phyloP scores from a whole-genome alignment of 1,140 invertebrate genomes.

The Cydia fagiglandana region DNA sequence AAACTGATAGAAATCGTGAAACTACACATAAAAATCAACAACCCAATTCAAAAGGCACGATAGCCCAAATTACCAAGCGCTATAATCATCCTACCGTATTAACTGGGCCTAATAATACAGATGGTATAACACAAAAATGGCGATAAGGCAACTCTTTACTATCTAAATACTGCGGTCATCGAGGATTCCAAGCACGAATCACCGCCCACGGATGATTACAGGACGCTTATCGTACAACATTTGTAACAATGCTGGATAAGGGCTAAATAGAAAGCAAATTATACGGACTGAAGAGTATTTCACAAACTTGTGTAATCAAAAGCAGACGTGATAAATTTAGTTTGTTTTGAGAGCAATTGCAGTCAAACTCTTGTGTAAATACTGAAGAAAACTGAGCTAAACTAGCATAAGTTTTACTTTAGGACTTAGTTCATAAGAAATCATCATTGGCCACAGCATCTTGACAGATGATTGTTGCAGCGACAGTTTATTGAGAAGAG shows the following conservation, averaged over 20 bases:
- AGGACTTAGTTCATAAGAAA: neutral
- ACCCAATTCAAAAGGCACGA: slow-evolving; percentile 56
- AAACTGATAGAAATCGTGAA: slow-evolving; percentile 63
- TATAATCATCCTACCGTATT: slow-evolving; percentile 46
- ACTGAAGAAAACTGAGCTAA: neutral
- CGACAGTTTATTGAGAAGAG: no score
- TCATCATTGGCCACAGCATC: no score
- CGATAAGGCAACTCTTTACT: slow-evolving; percentile 43
- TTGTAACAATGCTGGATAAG: slow-evolving; percentile 41
- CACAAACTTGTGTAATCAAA: neutral
- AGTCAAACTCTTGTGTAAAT: neutral
- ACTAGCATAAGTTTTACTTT: no score
- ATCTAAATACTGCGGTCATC: slow-evolving; percentile 38
- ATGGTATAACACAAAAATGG: slow-evolving; percentile 48
- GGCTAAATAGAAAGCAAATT: slow-evolving; percentile 40
- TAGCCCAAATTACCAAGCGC: slow-evolving; percentile 58
- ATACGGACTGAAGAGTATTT: slow-evolving; percentile 1
- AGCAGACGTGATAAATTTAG: neutral
- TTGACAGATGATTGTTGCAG: no score
- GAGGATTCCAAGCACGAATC: slow-evolving; percentile 44
- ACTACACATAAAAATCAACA: slow-evolving; percentile 69
- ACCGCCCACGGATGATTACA: slow-evolving; percentile 47
- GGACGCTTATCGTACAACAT: slow-evolving; percentile 40
- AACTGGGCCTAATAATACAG: slow-evolving; percentile 42
- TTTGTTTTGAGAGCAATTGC: neutral